phyloP scores from a whole-genome alignment of 2,797 vertebrate species.

The Gallirallus australis region DNA sequence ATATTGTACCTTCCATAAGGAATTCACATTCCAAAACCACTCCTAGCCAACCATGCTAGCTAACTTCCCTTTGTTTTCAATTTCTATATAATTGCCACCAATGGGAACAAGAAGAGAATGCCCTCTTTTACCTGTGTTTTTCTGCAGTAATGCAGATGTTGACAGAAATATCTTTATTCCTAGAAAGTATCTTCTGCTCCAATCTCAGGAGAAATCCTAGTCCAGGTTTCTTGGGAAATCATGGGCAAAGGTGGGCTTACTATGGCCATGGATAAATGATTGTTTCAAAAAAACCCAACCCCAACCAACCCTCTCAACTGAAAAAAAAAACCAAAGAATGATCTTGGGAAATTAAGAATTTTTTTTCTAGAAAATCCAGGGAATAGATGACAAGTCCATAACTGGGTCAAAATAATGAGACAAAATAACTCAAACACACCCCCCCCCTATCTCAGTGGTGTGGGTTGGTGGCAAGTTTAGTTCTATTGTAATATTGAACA shows the following conservation, averaged over 20 bases:
- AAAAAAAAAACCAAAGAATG: background rate
- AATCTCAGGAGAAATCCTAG: background rate
- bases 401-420: background rate
- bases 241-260: background rate
- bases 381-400: background rate
- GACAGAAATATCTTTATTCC: background rate
- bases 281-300: background rate
- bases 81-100: background rate
- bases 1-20: background rate
- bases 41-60: background rate
- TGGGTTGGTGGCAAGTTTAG: background rate
- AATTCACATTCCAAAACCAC: background rate
- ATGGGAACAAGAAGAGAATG: background rate
- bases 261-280: background rate
- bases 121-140: background rate
- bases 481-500: background rate
- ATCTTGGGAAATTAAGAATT: background rate
- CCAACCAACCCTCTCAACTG: too few species aligned
- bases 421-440: too few species aligned
- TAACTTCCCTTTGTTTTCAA: background rate
- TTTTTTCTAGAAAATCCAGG: background rate
- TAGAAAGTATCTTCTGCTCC: background rate
- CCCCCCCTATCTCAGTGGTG: background rate
- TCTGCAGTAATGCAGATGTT: background rate
- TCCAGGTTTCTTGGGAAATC: background rate